A percentile compares a stretch with the other conserved stretches of the same genome.
phyloP scores from a whole-genome alignment of 2,888 invertebrate genomes.

The Atethmia centrago region DNA sequence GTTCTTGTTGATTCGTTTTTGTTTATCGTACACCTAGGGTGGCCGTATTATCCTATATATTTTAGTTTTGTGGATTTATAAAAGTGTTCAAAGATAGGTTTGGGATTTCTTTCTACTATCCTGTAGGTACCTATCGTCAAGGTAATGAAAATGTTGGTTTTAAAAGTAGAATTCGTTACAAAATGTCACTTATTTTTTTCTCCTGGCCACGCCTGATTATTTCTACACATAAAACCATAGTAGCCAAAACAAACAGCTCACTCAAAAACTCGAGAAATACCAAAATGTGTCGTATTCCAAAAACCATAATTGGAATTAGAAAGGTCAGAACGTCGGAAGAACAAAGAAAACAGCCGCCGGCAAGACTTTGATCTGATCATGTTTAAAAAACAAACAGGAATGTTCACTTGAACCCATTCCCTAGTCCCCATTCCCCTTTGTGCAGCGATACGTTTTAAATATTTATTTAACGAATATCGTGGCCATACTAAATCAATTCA shows the following conservation, averaged over 20 bases:
- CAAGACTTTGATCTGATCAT: slow-evolving; percentile 41
- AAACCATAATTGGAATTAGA: slow-evolving; percentile 29
- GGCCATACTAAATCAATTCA: slow-evolving; percentile 43
- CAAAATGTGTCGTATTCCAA: slow-evolving; percentile 12
- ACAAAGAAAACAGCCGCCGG: slow-evolving; percentile 59
- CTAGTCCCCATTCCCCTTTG: slow-evolving; percentile 42
- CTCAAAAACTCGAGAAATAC: slow-evolving; percentile 11
- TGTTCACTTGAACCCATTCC: slow-evolving; percentile 47
- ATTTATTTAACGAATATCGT: slow-evolving; percentile 45
- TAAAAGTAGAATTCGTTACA: background rate
- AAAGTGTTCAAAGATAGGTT: background rate
- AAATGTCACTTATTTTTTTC: background rate
- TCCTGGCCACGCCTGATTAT: background rate
- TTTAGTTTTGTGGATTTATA: background rate
- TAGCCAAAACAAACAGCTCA: background rate
- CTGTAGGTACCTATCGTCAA: background rate
- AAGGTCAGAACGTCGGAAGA: slow-evolving; percentile 33
- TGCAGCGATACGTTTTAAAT: slow-evolving; percentile 53
- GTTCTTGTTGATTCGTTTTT: slow-evolving; percentile 56
- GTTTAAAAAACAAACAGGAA: slow-evolving; percentile 52
- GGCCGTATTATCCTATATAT: background rate
- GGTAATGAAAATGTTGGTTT: background rate
- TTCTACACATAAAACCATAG: background rate
- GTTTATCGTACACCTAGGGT: slow-evolving; percentile 49
- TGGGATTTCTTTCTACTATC: background rate